These are phyloP conservation scores for Thymelicus sylvestris DNA, from an alignment of 2,888 invertebrate genomes.

Conservation along the genomic window DNA sequence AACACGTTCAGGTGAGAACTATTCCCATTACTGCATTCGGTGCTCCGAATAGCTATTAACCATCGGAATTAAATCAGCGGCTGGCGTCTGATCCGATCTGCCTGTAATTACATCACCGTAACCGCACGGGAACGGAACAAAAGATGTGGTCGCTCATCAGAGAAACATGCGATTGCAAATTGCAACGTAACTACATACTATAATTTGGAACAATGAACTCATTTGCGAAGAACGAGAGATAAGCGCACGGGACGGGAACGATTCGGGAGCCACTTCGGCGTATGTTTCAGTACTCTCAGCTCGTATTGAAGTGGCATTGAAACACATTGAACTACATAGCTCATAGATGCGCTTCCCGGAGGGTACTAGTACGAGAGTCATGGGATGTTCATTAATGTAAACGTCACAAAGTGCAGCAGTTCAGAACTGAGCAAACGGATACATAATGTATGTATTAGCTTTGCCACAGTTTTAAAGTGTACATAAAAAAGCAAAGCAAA, in stretches of 20 bases:
- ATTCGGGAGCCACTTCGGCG: slow-evolving; percentile 13
- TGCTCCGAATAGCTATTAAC: slow-evolving; percentile 7
- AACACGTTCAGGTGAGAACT: slow-evolving; percentile 13
- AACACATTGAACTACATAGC: no score
- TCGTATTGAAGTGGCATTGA: no score
- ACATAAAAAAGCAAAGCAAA: no score
- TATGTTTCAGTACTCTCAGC: no score
- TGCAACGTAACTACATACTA: slow-evolving; percentile 62
- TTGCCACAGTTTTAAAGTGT: no score
- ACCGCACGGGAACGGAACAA: slow-evolving; percentile 43
- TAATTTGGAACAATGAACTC: slow-evolving; percentile 71
- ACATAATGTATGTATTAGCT: no score
- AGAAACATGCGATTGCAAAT: slow-evolving; percentile 66
- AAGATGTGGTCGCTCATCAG: slow-evolving; percentile 58
- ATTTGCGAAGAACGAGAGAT: slow-evolving; percentile 57
- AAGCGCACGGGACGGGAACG: slow-evolving; percentile 60
- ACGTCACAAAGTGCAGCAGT: no score
- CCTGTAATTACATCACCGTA: slow-evolving; percentile 18
- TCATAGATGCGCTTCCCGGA: no score
- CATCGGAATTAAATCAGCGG: slow-evolving; percentile 21
- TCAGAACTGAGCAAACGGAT: no score
- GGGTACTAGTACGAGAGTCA: no score
- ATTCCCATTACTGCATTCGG: slow-evolving; percentile 12
- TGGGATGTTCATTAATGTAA: no score
- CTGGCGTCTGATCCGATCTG: slow-evolving; percentile 1